These are phyloP conservation scores for Lamellibrachia satsuma DNA, from an alignment of 2,888 invertebrate species.

Conservation along the genomic window DNA sequence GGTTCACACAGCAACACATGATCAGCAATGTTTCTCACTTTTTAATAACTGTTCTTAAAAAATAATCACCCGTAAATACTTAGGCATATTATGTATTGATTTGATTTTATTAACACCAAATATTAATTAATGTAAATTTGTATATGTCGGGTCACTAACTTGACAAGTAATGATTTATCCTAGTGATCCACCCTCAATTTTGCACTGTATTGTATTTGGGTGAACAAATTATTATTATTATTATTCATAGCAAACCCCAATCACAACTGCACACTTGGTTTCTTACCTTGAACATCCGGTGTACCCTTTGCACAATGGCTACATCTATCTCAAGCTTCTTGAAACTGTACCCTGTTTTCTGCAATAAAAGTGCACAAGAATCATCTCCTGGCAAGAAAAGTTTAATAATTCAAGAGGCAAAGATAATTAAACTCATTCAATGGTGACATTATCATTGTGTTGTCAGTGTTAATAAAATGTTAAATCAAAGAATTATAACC, in stretches of 20 bases:
- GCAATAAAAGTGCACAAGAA: slow-evolving; percentile 24
- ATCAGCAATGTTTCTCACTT: too few relatives aligned
- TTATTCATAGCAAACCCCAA: not conserved
- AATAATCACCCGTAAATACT: too few relatives aligned
- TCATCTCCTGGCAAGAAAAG: not conserved
- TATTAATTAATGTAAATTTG: too few relatives aligned
- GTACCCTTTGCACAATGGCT: slow-evolving; percentile 77
- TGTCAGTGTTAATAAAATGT: not conserved
- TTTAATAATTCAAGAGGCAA: not conserved
- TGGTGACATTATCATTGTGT: not conserved
- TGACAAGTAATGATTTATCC: too few relatives aligned
- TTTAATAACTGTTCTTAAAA: too few relatives aligned
- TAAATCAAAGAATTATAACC: too few relatives aligned
- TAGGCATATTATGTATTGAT: too few relatives aligned
- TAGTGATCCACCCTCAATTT: too few relatives aligned
- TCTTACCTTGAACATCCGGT: slow-evolving; percentile 76
- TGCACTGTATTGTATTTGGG: too few relatives aligned
- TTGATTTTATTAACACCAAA: too few relatives aligned
- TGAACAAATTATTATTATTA: not conserved
- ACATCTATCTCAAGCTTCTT: slow-evolving; percentile 76
- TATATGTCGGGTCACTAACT: too few relatives aligned
- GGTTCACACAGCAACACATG: too few relatives aligned
- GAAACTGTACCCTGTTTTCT: slow-evolving; percentile 68
- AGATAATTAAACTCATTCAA: not conserved
- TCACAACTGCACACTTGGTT: not conserved